These are phyloP conservation scores for Drosophila malerkotliana DNA, from an alignment of 1,140 invertebrate species.

Conservation along the genomic window DNA sequence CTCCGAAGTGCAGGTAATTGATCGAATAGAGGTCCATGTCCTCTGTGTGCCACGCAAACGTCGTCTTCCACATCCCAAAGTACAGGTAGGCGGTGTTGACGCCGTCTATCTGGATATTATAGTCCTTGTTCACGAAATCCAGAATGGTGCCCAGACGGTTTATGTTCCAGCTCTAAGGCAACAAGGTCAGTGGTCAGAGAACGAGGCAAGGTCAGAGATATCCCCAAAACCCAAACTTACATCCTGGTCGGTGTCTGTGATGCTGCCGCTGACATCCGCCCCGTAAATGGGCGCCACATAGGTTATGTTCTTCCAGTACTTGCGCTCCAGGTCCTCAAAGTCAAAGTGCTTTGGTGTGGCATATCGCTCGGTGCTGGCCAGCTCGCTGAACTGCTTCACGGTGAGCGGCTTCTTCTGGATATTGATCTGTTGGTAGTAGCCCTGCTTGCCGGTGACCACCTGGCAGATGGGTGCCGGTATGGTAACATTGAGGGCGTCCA, in stretches of 20 bases:
- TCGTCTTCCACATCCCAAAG: conserved; percentile 99
- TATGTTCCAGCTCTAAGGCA: conserved; percentile 93
- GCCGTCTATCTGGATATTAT: conserved; percentile 98
- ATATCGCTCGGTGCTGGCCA: conserved; percentile 93
- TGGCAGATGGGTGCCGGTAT: conserved; percentile 98
- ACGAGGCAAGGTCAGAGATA: no score
- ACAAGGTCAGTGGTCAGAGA: background rate
- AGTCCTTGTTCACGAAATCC: conserved; percentile 97
- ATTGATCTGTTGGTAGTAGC: conserved; percentile 98
- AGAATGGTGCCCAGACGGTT: conserved; percentile 96
- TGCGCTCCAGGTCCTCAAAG: conserved; percentile 97
- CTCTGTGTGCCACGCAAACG: conserved; percentile 99
- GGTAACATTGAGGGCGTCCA: conserved; percentile 90
- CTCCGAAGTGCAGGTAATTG: conserved; percentile 97
- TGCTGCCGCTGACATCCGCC: conserved; percentile 97
- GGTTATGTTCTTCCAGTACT: conserved; percentile 99
- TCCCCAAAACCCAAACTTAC: conserved; percentile 58
- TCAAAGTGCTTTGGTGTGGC: conserved; percentile 94
- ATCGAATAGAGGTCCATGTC: conserved; percentile 99
- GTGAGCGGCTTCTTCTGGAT: conserved; percentile 97
- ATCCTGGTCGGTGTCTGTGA: conserved; percentile 92
- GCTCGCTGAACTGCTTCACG: conserved; percentile 93
- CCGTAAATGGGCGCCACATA: conserved; percentile 97
- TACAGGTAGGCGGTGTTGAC: conserved; percentile 99
- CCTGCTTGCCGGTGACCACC: conserved; percentile 93